Evolutionary conservation across 2,888 invertebrate species (phyloP).

Genomic region (Aphidoletes aphidimyza): DNA sequence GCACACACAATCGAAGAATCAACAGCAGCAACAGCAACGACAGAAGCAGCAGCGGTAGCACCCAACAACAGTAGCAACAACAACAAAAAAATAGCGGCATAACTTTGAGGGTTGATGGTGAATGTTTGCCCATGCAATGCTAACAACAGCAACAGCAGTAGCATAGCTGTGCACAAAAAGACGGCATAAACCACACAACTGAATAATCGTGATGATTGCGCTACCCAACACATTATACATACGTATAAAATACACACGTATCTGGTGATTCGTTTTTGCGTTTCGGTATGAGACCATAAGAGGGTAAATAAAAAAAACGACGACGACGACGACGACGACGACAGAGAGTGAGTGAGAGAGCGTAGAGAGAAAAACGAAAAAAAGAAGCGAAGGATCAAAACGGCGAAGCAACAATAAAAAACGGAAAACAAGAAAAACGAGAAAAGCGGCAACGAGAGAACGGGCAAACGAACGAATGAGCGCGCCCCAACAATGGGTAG

Average conservation of each 20-base stretch:
- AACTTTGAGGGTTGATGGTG: conserved; percentile 30
- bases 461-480: too few species aligned
- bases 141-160: conserved; percentile 13
- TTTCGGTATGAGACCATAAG: conserved; percentile 27
- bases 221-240: conserved; percentile 54
- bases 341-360: neutral
- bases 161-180: conserved; percentile 28
- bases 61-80: too few species aligned
- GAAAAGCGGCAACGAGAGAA: neutral
- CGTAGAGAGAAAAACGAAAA: too few species aligned
- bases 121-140: conserved; percentile 33
- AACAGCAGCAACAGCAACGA: neutral
- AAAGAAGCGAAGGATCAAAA: conserved; percentile 7
- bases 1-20: neutral
- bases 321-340: conserved; percentile 10
- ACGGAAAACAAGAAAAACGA: conserved; percentile 46
- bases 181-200: conserved; percentile 47
- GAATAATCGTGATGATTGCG: conserved; percentile 44
- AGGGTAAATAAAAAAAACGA: conserved; percentile 35
- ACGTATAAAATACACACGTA: conserved; percentile 52
- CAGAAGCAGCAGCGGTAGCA: neutral
- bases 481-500: conserved; percentile 46
- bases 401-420: neutral
- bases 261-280: conserved; percentile 41
- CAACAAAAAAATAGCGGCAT: conserved; percentile 16